A percentile compares a stretch with the other conserved stretches of the same genome.
phyloP scores from a whole-genome alignment of 2,113 vertebrate genomes.

The Sylvietta virens region DNA sequence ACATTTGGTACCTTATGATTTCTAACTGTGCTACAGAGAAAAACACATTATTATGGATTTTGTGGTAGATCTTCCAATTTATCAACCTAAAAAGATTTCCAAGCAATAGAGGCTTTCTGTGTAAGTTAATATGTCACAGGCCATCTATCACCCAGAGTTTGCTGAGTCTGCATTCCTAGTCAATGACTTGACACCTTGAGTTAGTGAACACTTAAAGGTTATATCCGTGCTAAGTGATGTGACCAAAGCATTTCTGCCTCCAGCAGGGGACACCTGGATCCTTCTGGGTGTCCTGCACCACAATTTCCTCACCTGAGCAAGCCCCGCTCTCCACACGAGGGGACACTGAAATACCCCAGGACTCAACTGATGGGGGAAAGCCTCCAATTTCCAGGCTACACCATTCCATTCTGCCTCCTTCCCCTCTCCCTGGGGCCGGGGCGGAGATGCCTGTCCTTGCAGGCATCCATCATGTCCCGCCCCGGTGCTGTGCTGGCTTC shows the following conservation, averaged over 20 bases:
- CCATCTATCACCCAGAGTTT: neutral
- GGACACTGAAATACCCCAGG: neutral
- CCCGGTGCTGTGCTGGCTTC: neutral
- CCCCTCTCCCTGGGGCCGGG: neutral
- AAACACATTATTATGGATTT: constrained; percentile 41
- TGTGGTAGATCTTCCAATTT: constrained; percentile 2
- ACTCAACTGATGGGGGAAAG: neutral
- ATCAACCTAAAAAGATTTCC: constrained; percentile 30
- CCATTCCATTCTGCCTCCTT: neutral
- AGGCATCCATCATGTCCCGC: neutral
- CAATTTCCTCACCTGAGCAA: neutral
- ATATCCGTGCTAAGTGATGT: neutral
- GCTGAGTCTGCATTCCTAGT: constrained; percentile 1
- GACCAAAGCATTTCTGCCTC: neutral
- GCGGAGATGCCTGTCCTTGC: neutral
- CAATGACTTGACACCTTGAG: neutral
- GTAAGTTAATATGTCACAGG: neutral
- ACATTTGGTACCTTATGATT: constrained; percentile 11
- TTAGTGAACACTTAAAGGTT: neutral
- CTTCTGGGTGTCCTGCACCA: neutral
- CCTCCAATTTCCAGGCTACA: neutral
- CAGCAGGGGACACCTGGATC: neutral
- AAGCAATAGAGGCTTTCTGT: neutral
- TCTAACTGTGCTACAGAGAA: neutral
- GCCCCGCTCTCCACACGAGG: rapidly evolving